Percentiles rank a stretch among this genome's conserved stretches.
Evolutionary conservation across 2,888 invertebrate species (phyloP).

Genomic region (Lepeophtheirus nordmannii): DNA sequence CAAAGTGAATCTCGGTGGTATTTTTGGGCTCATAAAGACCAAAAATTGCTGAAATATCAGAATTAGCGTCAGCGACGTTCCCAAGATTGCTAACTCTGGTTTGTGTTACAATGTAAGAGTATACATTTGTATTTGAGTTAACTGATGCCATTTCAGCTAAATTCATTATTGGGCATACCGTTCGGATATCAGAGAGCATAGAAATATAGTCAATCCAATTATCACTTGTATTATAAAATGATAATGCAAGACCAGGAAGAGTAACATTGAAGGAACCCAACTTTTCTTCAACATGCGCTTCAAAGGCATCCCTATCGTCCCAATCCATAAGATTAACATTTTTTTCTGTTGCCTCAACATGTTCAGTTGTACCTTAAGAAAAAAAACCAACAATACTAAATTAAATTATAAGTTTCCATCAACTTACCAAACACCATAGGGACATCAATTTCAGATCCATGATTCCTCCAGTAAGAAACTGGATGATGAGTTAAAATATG

Average conservation of each 20-base stretch:
- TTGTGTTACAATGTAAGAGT: constrained; percentile 35
- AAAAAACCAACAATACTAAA: neutral
- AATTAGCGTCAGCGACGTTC: constrained; percentile 42
- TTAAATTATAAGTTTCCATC: neutral
- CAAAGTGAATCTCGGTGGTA: constrained; percentile 55
- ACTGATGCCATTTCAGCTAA: constrained; percentile 38
- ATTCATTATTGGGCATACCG: constrained; percentile 57
- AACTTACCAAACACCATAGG: constrained; percentile 28
- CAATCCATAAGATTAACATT: constrained; percentile 26
- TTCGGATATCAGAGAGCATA: constrained; percentile 61
- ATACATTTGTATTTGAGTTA: constrained; percentile 27
- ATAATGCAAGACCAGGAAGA: constrained; percentile 24
- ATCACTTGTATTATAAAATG: constrained; percentile 26
- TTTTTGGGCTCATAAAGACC: constrained; percentile 55
- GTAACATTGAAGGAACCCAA: constrained; percentile 52
- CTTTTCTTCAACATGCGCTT: constrained; percentile 43
- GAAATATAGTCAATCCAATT: constrained; percentile 47
- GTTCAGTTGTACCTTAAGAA: constrained; percentile 25
- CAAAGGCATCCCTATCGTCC: constrained; percentile 25
- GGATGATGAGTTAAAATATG: constrained; percentile 11
- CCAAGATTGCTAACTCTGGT: constrained; percentile 31
- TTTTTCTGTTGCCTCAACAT: constrained; percentile 30
- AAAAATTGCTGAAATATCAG: constrained; percentile 61
- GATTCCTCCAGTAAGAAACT: constrained; percentile 1
- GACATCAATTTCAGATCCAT: constrained; percentile 23